Conservation (phyloP, 2,888 invertebrate genomes). For the Griposia aprilina region DNA sequence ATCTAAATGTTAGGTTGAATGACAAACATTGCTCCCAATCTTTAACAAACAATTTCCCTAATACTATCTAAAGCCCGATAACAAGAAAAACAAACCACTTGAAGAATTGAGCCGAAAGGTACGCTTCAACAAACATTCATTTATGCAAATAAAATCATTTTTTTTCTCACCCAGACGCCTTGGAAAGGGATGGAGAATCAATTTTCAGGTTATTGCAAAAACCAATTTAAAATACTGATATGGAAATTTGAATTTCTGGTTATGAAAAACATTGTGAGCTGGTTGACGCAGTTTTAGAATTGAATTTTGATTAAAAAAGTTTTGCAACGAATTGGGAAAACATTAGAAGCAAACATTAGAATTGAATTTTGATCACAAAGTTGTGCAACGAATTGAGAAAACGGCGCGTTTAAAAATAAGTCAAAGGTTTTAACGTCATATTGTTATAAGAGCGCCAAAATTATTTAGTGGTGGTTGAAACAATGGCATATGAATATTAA, state of each 20-base stretch:
- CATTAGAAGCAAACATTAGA: background rate
- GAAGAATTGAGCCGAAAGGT: constrained; percentile 39
- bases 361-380: constrained; percentile 22
- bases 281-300: constrained; percentile 5
- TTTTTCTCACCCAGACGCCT: constrained; percentile 60
- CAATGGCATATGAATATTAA: background rate
- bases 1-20: background rate
- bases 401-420: background rate
- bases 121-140: constrained; percentile 64
- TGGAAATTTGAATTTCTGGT: constrained; percentile 46
- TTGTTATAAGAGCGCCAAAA: background rate
- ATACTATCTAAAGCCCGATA: constrained; percentile 9
- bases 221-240: constrained; percentile 58
- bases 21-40: background rate
- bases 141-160: constrained; percentile 71
- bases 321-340: background rate
- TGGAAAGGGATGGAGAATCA: constrained; percentile 58
- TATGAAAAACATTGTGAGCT: constrained; percentile 15
- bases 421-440: background rate
- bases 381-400: background rate
- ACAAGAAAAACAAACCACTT: constrained; percentile 48
- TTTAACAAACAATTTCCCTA: constrained; percentile 14
- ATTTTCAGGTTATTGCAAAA: constrained; percentile 67
- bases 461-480: background rate
- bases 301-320: constrained; percentile 13